A percentile compares a stretch with the other conserved stretches of the same genome.
phyloP scores from a whole-genome alignment of 2,797 vertebrate species.

The Rhyacichthys aspro region DNA sequence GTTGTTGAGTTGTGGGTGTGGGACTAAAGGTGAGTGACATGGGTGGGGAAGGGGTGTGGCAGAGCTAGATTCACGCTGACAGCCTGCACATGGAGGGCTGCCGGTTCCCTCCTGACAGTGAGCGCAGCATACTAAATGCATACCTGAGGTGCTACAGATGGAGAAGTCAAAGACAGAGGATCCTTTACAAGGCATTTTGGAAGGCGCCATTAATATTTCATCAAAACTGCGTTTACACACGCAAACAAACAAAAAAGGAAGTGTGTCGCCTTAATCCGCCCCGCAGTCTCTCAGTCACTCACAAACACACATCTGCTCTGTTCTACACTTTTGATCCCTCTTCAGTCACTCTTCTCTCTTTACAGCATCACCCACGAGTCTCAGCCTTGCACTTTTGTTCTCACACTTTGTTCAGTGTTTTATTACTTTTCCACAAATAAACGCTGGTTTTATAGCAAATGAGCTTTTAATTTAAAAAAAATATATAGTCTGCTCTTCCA shows the following conservation, averaged over 20 bases:
- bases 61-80: constrained; percentile 62
- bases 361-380: constrained; percentile 48
- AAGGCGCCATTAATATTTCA: constrained; percentile 80
- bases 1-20: constrained; percentile 43
- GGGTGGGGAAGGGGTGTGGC: constrained; percentile 46
- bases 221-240: constrained; percentile 79
- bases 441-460: background rate
- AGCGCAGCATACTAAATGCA: constrained; percentile 75
- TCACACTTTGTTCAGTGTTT: constrained; percentile 14
- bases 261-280: constrained; percentile 72
- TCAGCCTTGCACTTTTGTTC: constrained; percentile 31
- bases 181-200: constrained; percentile 79
- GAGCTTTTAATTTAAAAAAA: constrained; percentile 1
- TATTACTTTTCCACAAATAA: constrained; percentile 15
- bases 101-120: constrained; percentile 69
- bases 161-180: constrained; percentile 79
- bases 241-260: constrained; percentile 80
- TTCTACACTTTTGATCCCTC: constrained; percentile 60
- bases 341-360: constrained; percentile 46
- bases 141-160: constrained; percentile 81
- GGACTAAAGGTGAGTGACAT: constrained; percentile 72
- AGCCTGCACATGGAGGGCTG: constrained; percentile 69
- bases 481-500: background rate
- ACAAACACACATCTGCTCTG: constrained; percentile 53
- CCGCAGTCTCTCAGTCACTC: constrained; percentile 67